Percentiles rank a stretch among this genome's conserved stretches.
These are phyloP conservation scores for Sipha maydis DNA, from an alignment of 2,888 invertebrate species.

Conservation along the genomic window DNA sequence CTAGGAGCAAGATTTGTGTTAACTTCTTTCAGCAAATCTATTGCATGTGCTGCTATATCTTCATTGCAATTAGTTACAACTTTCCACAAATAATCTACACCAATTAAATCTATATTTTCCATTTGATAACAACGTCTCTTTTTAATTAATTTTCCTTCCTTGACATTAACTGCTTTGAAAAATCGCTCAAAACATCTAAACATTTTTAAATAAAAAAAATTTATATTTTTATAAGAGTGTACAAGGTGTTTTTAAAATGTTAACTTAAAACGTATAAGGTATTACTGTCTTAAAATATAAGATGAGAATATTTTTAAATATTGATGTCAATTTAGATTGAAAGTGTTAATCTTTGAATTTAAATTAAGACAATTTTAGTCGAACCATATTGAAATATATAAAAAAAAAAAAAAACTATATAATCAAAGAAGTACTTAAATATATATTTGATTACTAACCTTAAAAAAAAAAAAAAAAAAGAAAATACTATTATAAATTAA, in stretches of 20 bases:
- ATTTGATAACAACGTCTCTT: conserved; percentile 87
- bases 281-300: too few relatives aligned
- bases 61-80: conserved; percentile 90
- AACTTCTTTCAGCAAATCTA: conserved; percentile 90
- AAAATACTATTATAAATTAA: neutral
- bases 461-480: neutral
- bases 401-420: too few relatives aligned
- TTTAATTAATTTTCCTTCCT: conserved; percentile 90
- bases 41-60: conserved; percentile 92
- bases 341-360: too few relatives aligned
- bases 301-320: too few relatives aligned
- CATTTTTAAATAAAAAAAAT: conserved; percentile 43
- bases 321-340: too few relatives aligned
- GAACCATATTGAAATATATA: too few relatives aligned
- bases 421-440: too few relatives aligned
- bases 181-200: conserved; percentile 78
- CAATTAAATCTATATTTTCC: conserved; percentile 94
- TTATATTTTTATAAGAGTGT: neutral
- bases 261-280: neutral
- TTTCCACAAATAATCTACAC: conserved; percentile 96
- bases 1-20: conserved; percentile 92
- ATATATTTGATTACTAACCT: too few relatives aligned
- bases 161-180: conserved; percentile 94
- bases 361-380: too few relatives aligned
- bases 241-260: neutral